A percentile compares a stretch with the other conserved stretches of the same genome.
Evolutionary conservation across 2,888 invertebrate species (phyloP).

Genomic region (Cephus rjabovi): DNA sequence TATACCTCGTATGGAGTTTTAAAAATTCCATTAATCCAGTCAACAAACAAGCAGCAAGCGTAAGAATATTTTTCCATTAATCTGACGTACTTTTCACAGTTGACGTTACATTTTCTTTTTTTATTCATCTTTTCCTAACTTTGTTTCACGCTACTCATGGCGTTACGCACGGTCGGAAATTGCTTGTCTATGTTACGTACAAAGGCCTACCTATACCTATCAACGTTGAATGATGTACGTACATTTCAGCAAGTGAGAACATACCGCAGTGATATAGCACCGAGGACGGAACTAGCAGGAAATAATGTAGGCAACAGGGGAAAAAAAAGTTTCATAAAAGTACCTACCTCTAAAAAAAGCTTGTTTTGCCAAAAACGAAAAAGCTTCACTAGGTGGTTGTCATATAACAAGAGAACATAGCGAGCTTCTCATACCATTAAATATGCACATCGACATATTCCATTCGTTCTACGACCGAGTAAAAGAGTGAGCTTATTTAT

Average conservation of each 20-base stretch:
- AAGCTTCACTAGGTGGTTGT: background rate
- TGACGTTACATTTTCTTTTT: background rate
- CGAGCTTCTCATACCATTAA: background rate
- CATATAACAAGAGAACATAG: background rate
- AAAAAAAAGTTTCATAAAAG: background rate
- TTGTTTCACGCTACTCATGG: background rate
- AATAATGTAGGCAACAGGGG: background rate
- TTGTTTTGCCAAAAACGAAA: background rate
- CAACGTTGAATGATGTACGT: background rate
- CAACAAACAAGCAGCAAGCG: background rate
- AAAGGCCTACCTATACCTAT: background rate
- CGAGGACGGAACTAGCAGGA: background rate
- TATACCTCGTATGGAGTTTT: background rate
- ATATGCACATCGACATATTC: too few species aligned
- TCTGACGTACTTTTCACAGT: background rate
- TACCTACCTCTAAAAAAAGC: background rate
- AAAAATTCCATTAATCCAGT: background rate
- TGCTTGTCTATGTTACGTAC: background rate
- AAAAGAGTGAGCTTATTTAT: too few species aligned
- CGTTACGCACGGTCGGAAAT: background rate
- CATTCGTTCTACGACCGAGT: too few species aligned
- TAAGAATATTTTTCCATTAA: background rate
- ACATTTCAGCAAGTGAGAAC: background rate
- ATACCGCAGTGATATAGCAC: background rate
- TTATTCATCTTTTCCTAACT: background rate